Evolutionary conservation across 2,113 vertebrate species (phyloP).

Genomic region (Opisthocomus hoazin): DNA sequence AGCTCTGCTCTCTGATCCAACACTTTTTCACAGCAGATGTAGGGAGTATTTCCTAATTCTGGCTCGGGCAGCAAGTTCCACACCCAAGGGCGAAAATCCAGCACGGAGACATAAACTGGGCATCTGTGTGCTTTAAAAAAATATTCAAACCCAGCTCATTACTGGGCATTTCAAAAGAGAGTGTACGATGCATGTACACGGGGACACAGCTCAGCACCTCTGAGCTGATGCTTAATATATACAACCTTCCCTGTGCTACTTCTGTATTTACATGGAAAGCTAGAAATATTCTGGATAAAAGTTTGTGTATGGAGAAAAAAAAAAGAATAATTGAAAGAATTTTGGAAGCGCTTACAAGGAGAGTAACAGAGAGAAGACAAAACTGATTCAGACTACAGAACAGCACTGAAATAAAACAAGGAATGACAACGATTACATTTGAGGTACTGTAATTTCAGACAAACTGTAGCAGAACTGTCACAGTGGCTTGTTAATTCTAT

Average conservation of each 20-base stretch:
- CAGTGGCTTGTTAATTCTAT: not conserved
- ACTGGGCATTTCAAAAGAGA: not conserved
- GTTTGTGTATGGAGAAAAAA: not conserved
- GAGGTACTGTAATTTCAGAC: not conserved
- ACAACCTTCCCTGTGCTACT: not conserved
- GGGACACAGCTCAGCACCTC: not conserved
- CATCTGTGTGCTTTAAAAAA: not conserved
- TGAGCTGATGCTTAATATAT: not conserved
- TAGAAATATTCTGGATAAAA: not conserved
- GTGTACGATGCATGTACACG: fast-evolving
- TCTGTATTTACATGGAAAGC: not conserved
- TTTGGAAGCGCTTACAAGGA: not conserved
- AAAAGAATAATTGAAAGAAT: fast-evolving
- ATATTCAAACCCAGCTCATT: not conserved
- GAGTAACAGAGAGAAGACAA: not conserved
- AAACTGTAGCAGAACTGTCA: not conserved
- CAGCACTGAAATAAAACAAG: not conserved
- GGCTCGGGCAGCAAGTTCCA: not conserved
- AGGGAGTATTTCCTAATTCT: not conserved
- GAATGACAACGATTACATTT: not conserved
- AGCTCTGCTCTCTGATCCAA: not conserved
- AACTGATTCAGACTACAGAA: not conserved
- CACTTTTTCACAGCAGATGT: not conserved
- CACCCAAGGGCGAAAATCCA: not conserved
- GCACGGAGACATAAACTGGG: not conserved